Conservation (phyloP, 2,113 vertebrate genomes). For the Theristicus caerulescens region DNA sequence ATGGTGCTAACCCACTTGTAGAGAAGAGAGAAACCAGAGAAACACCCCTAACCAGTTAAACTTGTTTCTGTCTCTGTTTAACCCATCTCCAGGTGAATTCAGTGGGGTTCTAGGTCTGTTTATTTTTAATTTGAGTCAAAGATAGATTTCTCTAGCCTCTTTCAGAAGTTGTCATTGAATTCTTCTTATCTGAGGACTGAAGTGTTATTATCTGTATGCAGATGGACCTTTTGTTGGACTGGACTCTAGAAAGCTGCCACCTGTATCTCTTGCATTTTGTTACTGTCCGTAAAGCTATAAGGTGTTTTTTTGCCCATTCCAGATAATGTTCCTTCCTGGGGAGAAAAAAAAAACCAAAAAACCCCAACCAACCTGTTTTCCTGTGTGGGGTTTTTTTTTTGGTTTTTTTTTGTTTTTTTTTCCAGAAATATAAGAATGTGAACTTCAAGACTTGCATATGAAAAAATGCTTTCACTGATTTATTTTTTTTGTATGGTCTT, state of each 20-base stretch:
- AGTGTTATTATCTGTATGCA: not conserved
- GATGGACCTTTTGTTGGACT: not conserved
- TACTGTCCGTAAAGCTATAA: not conserved
- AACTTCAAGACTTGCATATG: not conserved
- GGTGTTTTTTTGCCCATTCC: not conserved
- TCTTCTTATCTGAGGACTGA: not conserved
- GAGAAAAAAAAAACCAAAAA: not conserved
- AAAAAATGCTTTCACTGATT: not conserved
- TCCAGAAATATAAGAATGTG: not conserved
- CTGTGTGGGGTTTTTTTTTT: too few species aligned
- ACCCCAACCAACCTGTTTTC: not conserved
- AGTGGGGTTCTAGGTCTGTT: not conserved
- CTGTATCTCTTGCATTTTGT: fast-evolving
- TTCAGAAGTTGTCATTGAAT: not conserved
- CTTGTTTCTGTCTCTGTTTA: not conserved
- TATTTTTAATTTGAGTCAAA: not conserved
- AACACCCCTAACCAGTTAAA: not conserved
- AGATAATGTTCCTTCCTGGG: not conserved
- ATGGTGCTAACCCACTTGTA: fast-evolving
- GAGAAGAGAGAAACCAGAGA: not conserved
- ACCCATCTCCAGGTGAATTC: not conserved
- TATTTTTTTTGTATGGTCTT: not conserved
- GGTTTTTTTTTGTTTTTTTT: too few species aligned
- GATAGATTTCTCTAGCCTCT: not conserved
- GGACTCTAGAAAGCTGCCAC: not conserved